phyloP scores from a whole-genome alignment of 2,113 vertebrate species.

The Hystrix brachyura region DNA sequence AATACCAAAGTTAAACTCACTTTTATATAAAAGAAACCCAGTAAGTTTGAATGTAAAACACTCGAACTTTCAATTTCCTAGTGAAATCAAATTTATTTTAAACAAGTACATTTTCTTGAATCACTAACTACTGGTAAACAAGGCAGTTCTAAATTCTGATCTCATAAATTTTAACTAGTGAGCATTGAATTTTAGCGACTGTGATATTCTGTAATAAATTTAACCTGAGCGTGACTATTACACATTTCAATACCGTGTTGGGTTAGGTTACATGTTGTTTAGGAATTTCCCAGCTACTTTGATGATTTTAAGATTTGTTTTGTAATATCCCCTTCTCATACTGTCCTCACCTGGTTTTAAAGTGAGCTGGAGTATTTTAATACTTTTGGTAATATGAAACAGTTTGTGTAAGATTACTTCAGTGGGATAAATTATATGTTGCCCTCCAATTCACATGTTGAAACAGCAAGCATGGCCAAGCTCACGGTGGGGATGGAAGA shows the following conservation, averaged over 20 bases:
- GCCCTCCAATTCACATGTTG: not conserved
- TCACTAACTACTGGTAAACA: not conserved
- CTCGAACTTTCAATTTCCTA: constrained; percentile 59
- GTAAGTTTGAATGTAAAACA: constrained; percentile 52
- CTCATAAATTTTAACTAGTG: not conserved
- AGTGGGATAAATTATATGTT: not conserved
- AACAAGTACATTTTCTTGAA: constrained; percentile 44
- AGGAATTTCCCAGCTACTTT: constrained; percentile 21
- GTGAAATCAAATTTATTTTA: constrained; percentile 71
- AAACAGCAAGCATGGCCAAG: not conserved
- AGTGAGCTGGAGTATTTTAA: not conserved
- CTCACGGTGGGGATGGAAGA: not conserved
- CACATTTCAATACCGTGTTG: constrained; percentile 34
- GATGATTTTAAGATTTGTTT: not conserved
- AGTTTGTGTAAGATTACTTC: not conserved
- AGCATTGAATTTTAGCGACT: not conserved
- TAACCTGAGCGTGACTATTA: not conserved
- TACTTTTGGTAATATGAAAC: not conserved
- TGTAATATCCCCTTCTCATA: not conserved
- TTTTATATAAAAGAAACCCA: constrained; percentile 51
- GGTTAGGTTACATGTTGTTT: not conserved
- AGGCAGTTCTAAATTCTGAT: not conserved
- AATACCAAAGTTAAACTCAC: constrained; percentile 56
- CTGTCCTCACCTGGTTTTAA: not conserved
- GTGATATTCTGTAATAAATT: constrained; percentile 36